phyloP scores from a whole-genome alignment of 2,113 vertebrate species.

The Dermatemys mawii region DNA sequence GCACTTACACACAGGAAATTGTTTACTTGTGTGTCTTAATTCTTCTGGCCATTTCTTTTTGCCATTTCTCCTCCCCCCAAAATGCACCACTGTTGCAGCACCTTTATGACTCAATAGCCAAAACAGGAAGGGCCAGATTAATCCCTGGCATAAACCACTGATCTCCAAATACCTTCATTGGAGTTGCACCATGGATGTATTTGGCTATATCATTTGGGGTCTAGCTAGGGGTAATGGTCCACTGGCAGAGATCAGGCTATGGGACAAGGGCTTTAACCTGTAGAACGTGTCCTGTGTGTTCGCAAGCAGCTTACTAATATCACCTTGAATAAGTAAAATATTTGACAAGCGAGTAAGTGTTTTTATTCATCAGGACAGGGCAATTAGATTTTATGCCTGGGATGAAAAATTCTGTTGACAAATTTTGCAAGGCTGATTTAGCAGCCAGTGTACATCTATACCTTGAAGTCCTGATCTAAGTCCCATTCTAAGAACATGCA shows the following conservation, averaged over 20 bases:
- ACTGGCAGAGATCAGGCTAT: background rate
- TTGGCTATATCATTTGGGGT: background rate
- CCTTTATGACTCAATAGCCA: background rate
- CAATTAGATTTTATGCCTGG: background rate
- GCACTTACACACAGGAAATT: background rate
- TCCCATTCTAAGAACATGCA: background rate
- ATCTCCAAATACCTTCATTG: background rate
- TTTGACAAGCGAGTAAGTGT: background rate
- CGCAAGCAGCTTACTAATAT: background rate
- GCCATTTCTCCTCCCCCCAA: background rate
- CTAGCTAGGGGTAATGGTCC: background rate
- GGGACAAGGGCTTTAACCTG: background rate
- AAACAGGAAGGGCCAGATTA: background rate
- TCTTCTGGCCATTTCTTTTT: background rate
- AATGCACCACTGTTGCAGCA: background rate
- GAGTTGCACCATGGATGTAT: background rate
- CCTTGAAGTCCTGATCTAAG: background rate
- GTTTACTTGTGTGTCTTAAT: background rate
- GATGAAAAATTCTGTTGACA: background rate
- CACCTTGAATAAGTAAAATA: background rate
- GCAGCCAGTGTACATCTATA: background rate
- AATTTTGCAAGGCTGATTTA: background rate
- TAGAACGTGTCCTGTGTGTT: background rate
- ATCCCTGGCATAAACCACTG: background rate
- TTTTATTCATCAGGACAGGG: background rate